Percentiles rank a stretch among this genome's conserved stretches.
These are phyloP conservation scores for Spicauda simplicius DNA, from an alignment of 2,888 invertebrate species.

Conservation along the genomic window DNA sequence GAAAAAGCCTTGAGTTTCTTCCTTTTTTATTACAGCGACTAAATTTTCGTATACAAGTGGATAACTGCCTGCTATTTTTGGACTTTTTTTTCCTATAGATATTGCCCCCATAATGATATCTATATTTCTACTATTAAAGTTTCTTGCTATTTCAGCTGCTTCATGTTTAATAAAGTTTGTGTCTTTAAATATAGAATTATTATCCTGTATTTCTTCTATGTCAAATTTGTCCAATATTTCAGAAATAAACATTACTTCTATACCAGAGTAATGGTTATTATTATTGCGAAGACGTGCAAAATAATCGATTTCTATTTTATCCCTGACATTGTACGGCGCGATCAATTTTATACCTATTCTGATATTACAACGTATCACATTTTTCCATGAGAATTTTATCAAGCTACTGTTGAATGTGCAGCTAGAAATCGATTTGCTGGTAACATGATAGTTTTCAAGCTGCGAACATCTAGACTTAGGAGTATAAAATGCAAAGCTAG, in stretches of 20 bases:
- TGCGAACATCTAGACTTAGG: not conserved
- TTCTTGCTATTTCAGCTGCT: not conserved
- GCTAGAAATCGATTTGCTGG: not conserved
- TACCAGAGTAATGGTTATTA: not conserved
- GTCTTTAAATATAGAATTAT: not conserved
- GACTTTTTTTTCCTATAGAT: not conserved
- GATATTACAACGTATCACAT: not conserved
- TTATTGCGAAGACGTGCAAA: not conserved
- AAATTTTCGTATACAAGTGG: conserved; percentile 15
- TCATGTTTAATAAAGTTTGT: not conserved
- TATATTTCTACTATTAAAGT: conserved; percentile 4
- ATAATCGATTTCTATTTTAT: not conserved
- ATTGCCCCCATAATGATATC: conserved; percentile 16
- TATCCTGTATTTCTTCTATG: not conserved
- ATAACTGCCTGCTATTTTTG: conserved; percentile 5
- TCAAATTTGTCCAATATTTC: conserved; percentile 6
- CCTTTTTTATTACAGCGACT: conserved; percentile 12
- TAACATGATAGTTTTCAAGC: not conserved
- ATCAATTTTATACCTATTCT: conserved; percentile 1
- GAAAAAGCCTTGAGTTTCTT: not conserved
- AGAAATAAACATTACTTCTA: conserved; percentile 4
- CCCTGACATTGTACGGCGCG: conserved; percentile 1
- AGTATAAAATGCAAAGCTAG: not conserved
- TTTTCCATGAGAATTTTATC: not conserved
- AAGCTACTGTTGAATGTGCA: conserved; percentile 1